Percentiles rank a stretch among this genome's conserved stretches.
phyloP scores from a whole-genome alignment of 2,888 invertebrate genomes.

The Argyra leucocephala region DNA sequence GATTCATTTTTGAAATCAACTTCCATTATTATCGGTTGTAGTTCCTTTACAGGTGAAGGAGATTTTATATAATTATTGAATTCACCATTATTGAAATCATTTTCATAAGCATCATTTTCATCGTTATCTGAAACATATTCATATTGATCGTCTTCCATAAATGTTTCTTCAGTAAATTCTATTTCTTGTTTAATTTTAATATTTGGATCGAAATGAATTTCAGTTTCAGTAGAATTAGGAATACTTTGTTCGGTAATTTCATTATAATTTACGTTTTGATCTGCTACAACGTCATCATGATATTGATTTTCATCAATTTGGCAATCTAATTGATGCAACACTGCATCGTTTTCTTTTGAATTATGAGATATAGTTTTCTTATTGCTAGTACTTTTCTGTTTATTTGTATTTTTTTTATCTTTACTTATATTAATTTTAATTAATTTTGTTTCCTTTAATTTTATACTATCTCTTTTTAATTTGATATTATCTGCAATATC shows the following conservation, averaged over 20 bases:
- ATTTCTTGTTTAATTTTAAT: constrained; percentile 10
- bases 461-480: background rate
- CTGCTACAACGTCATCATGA: background rate
- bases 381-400: constrained; percentile 1
- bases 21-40: constrained; percentile 27
- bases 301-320: background rate
- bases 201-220: background rate
- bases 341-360: background rate
- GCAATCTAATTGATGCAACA: background rate
- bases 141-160: constrained; percentile 5
- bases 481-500: background rate
- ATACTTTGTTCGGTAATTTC: background rate
- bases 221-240: background rate
- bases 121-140: constrained; percentile 14
- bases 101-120: constrained; percentile 17
- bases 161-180: constrained; percentile 7
- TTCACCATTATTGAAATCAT: background rate
- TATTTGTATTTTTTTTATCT: background rate
- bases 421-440: constrained; percentile 6
- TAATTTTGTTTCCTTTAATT: background rate
- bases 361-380: background rate
- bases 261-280: background rate
- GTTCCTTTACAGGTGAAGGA: background rate
- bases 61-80: background rate
- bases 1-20: background rate